These are phyloP conservation scores for Pyxicephalus adspersus DNA, from an alignment of 2,113 vertebrate genomes.

Conservation along the genomic window DNA sequence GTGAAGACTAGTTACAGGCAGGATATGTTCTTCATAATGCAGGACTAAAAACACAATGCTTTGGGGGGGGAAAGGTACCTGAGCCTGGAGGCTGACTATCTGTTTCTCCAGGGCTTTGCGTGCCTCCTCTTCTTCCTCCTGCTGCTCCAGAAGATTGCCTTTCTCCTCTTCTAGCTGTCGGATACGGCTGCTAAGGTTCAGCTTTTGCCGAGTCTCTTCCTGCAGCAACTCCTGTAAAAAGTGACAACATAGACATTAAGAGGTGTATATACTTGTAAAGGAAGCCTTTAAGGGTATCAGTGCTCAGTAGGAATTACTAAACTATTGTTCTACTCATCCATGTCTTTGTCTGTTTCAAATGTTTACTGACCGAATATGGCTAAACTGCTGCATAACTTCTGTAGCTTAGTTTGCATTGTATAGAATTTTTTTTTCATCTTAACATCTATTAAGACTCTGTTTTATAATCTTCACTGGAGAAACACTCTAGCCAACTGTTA, in stretches of 20 bases:
- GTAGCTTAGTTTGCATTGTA: too few species aligned
- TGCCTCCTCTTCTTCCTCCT: constrained; percentile 94
- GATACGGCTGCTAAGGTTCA: constrained; percentile 91
- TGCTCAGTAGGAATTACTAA: not conserved
- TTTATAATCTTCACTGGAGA: too few species aligned
- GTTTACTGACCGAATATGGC: too few species aligned
- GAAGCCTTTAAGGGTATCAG: too few species aligned
- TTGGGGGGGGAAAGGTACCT: constrained; percentile 71
- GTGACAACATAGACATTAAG: not conserved
- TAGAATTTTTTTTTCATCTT: too few species aligned
- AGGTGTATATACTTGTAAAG: too few species aligned
- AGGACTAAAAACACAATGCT: not conserved
- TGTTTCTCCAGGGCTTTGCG: constrained; percentile 92
- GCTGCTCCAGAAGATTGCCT: constrained; percentile 90
- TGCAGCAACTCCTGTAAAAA: constrained; percentile 86
- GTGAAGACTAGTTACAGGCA: accelerated
- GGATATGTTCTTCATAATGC: not conserved
- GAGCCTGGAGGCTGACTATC: constrained; percentile 82
- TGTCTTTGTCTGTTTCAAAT: too few species aligned
- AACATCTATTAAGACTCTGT: too few species aligned
- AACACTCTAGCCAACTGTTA: too few species aligned
- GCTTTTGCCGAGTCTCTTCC: constrained; percentile 95
- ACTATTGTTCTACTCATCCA: not conserved
- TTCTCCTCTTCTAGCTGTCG: constrained; percentile 95
- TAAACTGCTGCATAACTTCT: too few species aligned